Evolutionary conservation across 2,113 vertebrate species (phyloP).

Genomic region (Mesitornis unicolor): DNA sequence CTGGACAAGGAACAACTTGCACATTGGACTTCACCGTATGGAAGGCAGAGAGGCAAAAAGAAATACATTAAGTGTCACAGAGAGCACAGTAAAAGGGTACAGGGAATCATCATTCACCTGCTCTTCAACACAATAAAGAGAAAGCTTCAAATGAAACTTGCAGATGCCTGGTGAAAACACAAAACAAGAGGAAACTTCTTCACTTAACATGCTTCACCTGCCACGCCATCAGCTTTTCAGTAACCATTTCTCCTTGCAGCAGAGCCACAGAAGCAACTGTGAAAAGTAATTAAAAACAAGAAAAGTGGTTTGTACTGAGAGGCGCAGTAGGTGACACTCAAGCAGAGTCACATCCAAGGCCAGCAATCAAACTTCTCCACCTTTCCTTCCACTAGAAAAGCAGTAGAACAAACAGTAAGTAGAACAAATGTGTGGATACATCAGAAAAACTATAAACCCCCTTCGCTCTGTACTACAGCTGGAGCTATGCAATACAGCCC

Average conservation of each 20-base stretch:
- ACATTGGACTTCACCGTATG: not conserved
- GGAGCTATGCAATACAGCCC: not conserved
- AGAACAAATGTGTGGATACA: fast-evolving
- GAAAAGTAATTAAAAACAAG: not conserved
- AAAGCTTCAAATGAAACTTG: not conserved
- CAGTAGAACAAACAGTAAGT: too few relatives aligned
- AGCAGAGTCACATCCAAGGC: not conserved
- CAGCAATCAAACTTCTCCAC: not conserved
- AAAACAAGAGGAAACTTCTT: not conserved
- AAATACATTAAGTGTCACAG: not conserved
- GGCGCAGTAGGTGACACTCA: fast-evolving
- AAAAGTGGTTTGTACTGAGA: not conserved
- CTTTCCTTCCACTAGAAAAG: not conserved
- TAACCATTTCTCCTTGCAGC: fast-evolving
- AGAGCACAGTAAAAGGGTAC: not conserved
- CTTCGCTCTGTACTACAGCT: not conserved
- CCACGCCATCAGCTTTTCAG: not conserved
- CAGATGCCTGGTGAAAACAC: not conserved
- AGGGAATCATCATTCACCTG: not conserved
- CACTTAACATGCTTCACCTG: not conserved
- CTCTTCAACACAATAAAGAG: not conserved
- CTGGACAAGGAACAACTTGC: not conserved
- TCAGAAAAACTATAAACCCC: not conserved
- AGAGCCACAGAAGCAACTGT: not conserved
- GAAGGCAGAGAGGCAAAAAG: not conserved